Conservation (phyloP, 2,888 invertebrate genomes). For the Idaea biselata region DNA sequence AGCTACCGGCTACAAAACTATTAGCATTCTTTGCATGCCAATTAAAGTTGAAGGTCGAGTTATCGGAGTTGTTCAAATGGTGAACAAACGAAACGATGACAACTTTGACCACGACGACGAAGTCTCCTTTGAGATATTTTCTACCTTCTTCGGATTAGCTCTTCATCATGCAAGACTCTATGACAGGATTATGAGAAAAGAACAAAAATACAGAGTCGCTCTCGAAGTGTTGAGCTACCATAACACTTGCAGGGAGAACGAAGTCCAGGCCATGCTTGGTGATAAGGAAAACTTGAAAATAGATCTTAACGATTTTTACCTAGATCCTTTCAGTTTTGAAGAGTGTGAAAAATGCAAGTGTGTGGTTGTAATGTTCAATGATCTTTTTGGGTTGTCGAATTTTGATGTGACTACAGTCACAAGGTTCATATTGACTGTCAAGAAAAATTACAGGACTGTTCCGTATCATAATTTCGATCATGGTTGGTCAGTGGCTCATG, state of each 20-base stretch:
- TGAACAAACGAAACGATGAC: slow-evolving; percentile 82
- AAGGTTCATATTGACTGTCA: slow-evolving; percentile 89
- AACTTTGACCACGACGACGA: slow-evolving; percentile 85
- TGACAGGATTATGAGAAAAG: slow-evolving; percentile 89
- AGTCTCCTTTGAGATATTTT: slow-evolving; percentile 90
- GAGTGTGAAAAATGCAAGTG: slow-evolving; percentile 87
- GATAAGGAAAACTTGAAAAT: slow-evolving; percentile 33
- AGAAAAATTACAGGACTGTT: slow-evolving; percentile 91
- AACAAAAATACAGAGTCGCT: slow-evolving; percentile 90
- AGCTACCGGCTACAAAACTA: slow-evolving; percentile 85
- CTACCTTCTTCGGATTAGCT: slow-evolving; percentile 91
- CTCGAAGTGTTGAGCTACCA: slow-evolving; percentile 92
- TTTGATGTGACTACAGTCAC: slow-evolving; percentile 86
- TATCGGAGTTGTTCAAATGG: slow-evolving; percentile 94
- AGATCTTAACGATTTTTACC: slow-evolving; percentile 82
- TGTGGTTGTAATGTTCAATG: slow-evolving; percentile 88
- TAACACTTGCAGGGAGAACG: slow-evolving; percentile 88
- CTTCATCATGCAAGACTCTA: slow-evolving; percentile 92
- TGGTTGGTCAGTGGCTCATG: slow-evolving; percentile 92
- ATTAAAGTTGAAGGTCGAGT: slow-evolving; percentile 88
- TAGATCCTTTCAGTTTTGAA: slow-evolving; percentile 86
- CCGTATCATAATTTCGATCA: slow-evolving; percentile 95
- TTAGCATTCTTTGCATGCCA: slow-evolving; percentile 92
- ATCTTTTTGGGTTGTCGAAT: slow-evolving; percentile 83
- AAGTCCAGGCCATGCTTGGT: slow-evolving; percentile 69